A percentile compares a stretch with the other conserved stretches of the same genome.
These are phyloP conservation scores for Heliornis fulica DNA, from an alignment of 2,113 vertebrate genomes.

Conservation along the genomic window DNA sequence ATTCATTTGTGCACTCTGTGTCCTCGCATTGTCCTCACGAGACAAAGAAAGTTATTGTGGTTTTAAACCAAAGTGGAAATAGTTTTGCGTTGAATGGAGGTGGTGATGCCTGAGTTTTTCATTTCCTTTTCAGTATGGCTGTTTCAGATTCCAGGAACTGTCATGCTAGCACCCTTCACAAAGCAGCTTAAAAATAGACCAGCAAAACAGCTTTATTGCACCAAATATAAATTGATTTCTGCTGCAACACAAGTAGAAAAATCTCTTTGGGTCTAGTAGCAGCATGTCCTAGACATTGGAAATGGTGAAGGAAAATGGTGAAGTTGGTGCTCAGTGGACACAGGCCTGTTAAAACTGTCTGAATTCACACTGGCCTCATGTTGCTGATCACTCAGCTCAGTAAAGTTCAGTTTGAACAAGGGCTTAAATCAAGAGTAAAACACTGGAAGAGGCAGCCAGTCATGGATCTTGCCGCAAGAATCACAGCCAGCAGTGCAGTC, in stretches of 20 bases:
- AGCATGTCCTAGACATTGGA: not conserved
- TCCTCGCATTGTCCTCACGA: constrained; percentile 4
- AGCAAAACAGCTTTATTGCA: not conserved
- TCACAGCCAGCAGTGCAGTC: not conserved
- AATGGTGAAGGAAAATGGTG: not conserved
- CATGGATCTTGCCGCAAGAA: not conserved
- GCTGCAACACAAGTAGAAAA: not conserved
- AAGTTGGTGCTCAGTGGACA: not conserved
- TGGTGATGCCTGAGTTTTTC: constrained; percentile 33
- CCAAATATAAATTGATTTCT: constrained; percentile 21
- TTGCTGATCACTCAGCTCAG: not conserved
- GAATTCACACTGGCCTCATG: not conserved
- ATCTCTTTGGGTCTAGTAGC: not conserved
- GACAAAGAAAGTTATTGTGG: constrained; percentile 45
- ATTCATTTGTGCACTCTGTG: not conserved
- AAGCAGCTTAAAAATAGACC: constrained; percentile 48
- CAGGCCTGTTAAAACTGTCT: not conserved
- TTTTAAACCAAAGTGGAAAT: constrained; percentile 41
- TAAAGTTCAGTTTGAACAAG: not conserved
- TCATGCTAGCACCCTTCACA: constrained; percentile 18
- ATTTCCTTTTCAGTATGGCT: not conserved
- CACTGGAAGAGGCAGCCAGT: not conserved
- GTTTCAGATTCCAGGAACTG: constrained; percentile 28
- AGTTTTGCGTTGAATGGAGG: constrained; percentile 18
- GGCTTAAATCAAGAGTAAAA: not conserved